Evolutionary conservation across 2,113 vertebrate genomes (phyloP).

Genomic region (Thamnophis sirtalis): DNA sequence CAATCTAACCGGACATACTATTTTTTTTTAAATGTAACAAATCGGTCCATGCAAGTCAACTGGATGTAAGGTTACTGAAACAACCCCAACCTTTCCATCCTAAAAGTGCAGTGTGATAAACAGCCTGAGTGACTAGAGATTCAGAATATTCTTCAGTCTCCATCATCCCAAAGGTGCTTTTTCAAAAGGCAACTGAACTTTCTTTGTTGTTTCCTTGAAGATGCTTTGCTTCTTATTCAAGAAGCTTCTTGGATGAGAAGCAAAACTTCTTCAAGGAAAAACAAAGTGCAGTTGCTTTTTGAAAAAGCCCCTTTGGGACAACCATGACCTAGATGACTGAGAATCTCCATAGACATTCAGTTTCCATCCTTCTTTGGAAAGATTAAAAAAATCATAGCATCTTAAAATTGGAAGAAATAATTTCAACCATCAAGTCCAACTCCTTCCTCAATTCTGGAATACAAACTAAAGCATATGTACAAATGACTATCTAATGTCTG

Average conservation of each 20-base stretch:
- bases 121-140: neutral
- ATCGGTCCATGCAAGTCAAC: neutral
- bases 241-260: neutral
- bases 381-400: neutral
- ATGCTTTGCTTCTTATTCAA: no score
- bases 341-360: neutral
- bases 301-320: neutral
- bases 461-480: neutral
- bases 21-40: neutral
- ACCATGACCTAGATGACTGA: neutral
- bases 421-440: neutral
- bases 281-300: neutral
- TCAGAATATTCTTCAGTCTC: neutral
- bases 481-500: neutral
- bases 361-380: neutral
- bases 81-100: neutral
- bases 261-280: neutral
- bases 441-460: neutral
- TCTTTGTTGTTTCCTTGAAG: no score
- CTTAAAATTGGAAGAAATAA: neutral
- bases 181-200: neutral
- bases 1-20: neutral
- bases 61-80: neutral
- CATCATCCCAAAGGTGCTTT: neutral
- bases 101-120: neutral